phyloP scores from a whole-genome alignment of 23 tunicate species.

The Diplosoma virens region DNA sequence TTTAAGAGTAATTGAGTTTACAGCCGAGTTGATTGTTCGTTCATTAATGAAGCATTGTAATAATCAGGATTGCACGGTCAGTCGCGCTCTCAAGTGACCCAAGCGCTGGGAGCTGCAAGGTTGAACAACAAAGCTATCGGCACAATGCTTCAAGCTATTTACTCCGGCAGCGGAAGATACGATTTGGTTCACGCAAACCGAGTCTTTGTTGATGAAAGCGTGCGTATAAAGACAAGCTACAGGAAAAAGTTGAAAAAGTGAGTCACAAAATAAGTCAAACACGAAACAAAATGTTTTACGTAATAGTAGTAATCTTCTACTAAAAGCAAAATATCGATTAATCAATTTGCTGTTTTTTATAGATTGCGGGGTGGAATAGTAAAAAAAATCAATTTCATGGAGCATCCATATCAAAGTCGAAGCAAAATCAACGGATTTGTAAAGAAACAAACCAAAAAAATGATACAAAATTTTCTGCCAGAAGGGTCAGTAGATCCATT shows the following conservation, averaged over 20 bases:
- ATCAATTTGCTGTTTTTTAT: background rate
- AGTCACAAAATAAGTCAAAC: background rate
- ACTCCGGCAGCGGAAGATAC: slow-evolving; percentile 2
- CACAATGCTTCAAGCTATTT: slow-evolving; percentile 30
- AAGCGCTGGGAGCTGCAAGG: slow-evolving; percentile 25
- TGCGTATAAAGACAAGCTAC: slow-evolving; percentile 32
- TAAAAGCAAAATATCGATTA: background rate
- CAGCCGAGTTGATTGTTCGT: too few relatives aligned
- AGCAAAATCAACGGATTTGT: slow-evolving; percentile 70
- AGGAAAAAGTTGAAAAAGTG: slow-evolving; percentile 40
- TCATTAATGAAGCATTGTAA: too few relatives aligned
- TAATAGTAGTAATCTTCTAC: background rate
- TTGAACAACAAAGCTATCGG: slow-evolving; percentile 32
- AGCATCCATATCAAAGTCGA: slow-evolving; percentile 33
- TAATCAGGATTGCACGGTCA: slow-evolving; percentile 63
- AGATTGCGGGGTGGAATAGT: background rate
- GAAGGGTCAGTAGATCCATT: slow-evolving; percentile 28
- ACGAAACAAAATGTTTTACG: background rate
- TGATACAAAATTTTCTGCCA: slow-evolving; percentile 59
- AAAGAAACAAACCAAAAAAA: slow-evolving; percentile 31
- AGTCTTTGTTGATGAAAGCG: slow-evolving; percentile 45
- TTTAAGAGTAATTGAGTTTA: too few relatives aligned
- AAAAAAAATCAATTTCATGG: slow-evolving; percentile 32
- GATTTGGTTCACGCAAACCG: slow-evolving; percentile 49
- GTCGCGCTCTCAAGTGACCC: slow-evolving; percentile 37